Percentiles rank a stretch among this genome's conserved stretches.
Evolutionary conservation across 2,113 vertebrate species (phyloP).

Genomic region (Nothocercus julius): DNA sequence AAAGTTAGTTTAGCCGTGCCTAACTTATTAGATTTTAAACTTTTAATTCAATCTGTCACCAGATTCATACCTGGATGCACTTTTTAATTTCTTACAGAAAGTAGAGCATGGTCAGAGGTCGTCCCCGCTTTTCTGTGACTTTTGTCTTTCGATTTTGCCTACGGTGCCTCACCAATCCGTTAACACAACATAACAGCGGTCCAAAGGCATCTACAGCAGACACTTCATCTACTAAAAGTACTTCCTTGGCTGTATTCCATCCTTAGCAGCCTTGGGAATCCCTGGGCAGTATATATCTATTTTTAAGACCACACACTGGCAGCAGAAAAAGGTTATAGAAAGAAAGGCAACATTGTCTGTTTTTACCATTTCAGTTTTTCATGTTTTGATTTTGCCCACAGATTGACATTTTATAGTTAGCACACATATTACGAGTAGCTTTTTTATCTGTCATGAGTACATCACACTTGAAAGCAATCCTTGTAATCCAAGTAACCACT

Average conservation of each 20-base stretch:
- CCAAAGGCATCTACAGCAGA: background rate
- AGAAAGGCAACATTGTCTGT: background rate
- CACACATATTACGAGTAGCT: background rate
- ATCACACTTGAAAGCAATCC: accelerated
- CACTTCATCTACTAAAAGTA: background rate
- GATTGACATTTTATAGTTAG: background rate
- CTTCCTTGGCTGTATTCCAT: background rate
- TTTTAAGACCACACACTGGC: slow-evolving; percentile 19
- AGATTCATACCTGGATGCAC: background rate
- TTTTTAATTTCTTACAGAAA: background rate
- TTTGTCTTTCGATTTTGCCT: background rate
- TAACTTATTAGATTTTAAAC: background rate
- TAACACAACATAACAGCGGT: no score
- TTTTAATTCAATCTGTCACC: background rate
- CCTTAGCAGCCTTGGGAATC: background rate
- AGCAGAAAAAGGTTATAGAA: background rate
- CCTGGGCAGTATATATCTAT: background rate
- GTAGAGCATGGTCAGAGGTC: background rate
- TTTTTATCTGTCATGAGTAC: accelerated
- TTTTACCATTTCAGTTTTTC: background rate
- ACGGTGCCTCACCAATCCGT: background rate
- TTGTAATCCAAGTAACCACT: background rate
- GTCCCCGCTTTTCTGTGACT: background rate
- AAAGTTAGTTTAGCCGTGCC: background rate
- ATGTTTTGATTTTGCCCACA: background rate